Conservation (phyloP, 2,797 vertebrate species). For the Eurystomus glaucurus region DNA sequence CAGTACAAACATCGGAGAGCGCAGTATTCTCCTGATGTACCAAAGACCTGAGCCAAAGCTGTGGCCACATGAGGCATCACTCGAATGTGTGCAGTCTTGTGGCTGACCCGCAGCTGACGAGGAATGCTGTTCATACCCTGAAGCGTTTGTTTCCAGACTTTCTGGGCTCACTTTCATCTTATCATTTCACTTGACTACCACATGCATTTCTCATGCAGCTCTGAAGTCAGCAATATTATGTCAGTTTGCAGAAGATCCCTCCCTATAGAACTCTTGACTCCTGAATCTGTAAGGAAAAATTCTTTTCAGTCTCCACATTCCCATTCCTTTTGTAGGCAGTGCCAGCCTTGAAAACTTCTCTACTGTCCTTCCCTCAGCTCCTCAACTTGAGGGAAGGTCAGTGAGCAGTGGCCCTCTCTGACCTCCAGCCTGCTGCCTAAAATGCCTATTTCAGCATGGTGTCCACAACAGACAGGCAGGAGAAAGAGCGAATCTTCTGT, state of each 20-base stretch:
- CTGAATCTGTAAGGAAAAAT: not conserved
- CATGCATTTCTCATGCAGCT: not conserved
- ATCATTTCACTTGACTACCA: not conserved
- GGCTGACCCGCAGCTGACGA: not conserved
- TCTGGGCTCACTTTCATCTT: conserved; percentile 6
- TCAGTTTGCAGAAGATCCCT: not conserved
- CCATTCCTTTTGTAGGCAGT: not conserved
- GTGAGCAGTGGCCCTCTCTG: not conserved
- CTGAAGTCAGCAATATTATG: not conserved
- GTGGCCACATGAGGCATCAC: not conserved
- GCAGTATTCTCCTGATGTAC: not conserved
- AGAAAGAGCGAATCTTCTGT: not conserved
- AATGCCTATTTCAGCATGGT: not conserved
- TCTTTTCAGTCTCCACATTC: not conserved
- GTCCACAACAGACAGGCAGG: not conserved
- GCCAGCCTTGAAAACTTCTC: not conserved
- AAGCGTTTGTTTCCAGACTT: not conserved
- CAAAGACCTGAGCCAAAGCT: not conserved
- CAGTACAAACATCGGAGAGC: not conserved
- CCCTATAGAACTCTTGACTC: not conserved
- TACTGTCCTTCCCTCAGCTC: not conserved
- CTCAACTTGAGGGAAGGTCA: not conserved
- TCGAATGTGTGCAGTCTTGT: not conserved
- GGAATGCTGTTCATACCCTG: not conserved
- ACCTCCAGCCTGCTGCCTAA: not conserved